phyloP scores from a whole-genome alignment of 2,888 invertebrate species.

The Phrixothrix hirtus region DNA sequence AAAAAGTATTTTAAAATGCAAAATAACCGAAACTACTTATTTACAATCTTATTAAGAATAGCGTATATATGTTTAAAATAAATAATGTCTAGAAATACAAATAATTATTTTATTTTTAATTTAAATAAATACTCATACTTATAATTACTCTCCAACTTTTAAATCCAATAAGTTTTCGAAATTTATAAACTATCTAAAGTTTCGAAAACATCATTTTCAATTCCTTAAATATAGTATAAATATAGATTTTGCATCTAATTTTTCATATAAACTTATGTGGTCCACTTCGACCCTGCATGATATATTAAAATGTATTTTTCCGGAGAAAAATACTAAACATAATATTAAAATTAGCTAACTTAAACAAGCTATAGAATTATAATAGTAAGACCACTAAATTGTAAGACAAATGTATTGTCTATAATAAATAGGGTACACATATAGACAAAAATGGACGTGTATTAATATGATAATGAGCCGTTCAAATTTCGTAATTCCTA shows the following conservation, averaged over 20 bases:
- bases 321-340: conserved; percentile 22
- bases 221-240: conserved; percentile 8
- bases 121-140: neutral
- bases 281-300: conserved; percentile 32
- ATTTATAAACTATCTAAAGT: neutral
- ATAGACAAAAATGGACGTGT: conserved; percentile 27
- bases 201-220: neutral
- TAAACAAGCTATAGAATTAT: conserved; percentile 5
- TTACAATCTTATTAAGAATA: neutral
- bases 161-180: neutral
- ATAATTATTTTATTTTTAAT: neutral
- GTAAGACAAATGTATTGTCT: conserved; percentile 19
- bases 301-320: conserved; percentile 24
- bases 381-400: conserved; percentile 14
- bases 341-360: conserved; percentile 1
- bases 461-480: conserved; percentile 10
- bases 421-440: conserved; percentile 18
- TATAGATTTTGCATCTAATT: conserved; percentile 21
- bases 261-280: conserved; percentile 27
- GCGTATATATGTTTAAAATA: neutral
- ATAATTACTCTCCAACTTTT: neutral
- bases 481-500: conserved; percentile 90
- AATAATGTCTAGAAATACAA: neutral
- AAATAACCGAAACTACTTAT: neutral
- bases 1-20: neutral